These are phyloP conservation scores for Pogona vitticeps DNA, from an alignment of 2,113 vertebrate genomes.

Conservation along the genomic window DNA sequence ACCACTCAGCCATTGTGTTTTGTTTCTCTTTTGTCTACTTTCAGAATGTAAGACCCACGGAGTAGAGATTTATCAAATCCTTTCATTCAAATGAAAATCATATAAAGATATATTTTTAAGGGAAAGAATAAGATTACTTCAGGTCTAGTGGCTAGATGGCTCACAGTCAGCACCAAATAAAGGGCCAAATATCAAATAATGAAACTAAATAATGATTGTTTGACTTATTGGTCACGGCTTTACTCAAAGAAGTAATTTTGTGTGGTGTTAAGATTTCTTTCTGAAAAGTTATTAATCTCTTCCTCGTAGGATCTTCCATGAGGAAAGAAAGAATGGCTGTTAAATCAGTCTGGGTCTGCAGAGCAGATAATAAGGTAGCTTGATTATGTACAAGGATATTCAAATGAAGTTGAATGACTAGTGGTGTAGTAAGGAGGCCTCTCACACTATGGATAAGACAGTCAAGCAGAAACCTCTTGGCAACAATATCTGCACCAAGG, in stretches of 20 bases:
- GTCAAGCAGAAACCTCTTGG: neutral
- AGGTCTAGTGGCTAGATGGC: neutral
- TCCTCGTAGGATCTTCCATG: neutral
- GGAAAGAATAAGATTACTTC: slow-evolving; percentile 14
- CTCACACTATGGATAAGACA: neutral
- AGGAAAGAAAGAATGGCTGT: neutral
- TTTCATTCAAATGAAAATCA: neutral
- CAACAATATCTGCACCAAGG: neutral
- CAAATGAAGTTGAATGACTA: neutral
- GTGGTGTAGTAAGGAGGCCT: neutral
- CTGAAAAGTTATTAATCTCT: neutral
- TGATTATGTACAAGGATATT: neutral
- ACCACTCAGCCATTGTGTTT: neutral
- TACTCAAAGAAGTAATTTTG: neutral
- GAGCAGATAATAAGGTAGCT: neutral
- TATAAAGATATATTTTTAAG: slow-evolving; percentile 12
- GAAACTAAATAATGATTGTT: neutral
- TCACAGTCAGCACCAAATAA: neutral
- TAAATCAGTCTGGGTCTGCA: neutral
- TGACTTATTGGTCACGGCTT: neutral
- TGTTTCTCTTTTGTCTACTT: neutral
- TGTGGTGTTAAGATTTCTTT: neutral
- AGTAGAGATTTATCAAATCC: neutral
- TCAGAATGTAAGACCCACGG: neutral
- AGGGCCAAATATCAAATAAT: slow-evolving; percentile 7